These are phyloP conservation scores for Xanthorhoe spadicearia DNA, from an alignment of 2,888 invertebrate species.

Conservation along the genomic window DNA sequence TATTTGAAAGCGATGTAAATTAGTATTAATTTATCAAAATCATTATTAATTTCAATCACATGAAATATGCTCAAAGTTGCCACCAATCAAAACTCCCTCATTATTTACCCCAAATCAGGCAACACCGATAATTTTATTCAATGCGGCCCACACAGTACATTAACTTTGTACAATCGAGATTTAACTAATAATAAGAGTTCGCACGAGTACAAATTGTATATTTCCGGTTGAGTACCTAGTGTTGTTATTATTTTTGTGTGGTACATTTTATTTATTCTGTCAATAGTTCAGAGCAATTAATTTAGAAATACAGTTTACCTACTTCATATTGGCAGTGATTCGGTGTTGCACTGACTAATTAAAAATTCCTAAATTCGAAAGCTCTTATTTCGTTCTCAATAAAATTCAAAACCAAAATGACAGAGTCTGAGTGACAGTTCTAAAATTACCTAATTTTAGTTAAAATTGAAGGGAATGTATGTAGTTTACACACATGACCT, in stretches of 20 bases:
- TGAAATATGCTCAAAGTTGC: slow-evolving; percentile 5
- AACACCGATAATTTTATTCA: slow-evolving; percentile 31
- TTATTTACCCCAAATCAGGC: slow-evolving; percentile 26
- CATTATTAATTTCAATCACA: slow-evolving; percentile 3
- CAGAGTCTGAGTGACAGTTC: no score
- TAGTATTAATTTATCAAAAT: background rate
- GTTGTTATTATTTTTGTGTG: slow-evolving; percentile 8
- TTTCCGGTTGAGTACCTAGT: slow-evolving; percentile 26
- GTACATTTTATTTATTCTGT: background rate
- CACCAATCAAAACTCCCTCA: slow-evolving; percentile 19
- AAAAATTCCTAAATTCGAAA: no score
- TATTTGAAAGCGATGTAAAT: background rate
- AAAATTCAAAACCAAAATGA: no score
- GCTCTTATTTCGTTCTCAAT: no score
- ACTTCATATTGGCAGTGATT: no score
- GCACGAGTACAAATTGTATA: slow-evolving; percentile 28
- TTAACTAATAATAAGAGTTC: slow-evolving; percentile 40
- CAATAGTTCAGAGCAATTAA: background rate
- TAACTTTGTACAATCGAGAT: slow-evolving; percentile 37
- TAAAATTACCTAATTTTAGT: no score
- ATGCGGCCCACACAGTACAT: slow-evolving; percentile 42
- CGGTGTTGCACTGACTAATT: no score
- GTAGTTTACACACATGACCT: no score
- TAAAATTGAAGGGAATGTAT: no score
- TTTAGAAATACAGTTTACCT: background rate